These are phyloP conservation scores for Sandelia bainsii DNA, from an alignment of 2,797 vertebrate species.

Conservation along the genomic window DNA sequence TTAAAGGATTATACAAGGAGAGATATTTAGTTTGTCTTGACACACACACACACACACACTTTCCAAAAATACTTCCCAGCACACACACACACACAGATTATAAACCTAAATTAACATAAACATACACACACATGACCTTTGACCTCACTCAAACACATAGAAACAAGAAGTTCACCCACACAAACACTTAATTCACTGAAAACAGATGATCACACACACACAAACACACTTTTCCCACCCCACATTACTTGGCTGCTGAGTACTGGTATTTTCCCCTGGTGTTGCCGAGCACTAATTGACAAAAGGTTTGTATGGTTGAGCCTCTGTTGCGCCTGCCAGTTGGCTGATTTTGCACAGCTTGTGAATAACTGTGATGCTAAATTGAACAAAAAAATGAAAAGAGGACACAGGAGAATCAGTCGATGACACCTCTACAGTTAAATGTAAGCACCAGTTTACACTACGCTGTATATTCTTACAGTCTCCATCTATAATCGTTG, in stretches of 20 bases:
- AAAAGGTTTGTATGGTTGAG: constrained; percentile 62
- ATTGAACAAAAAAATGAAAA: constrained; percentile 21
- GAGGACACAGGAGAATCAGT: constrained; percentile 12
- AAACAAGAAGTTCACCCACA: constrained; percentile 8
- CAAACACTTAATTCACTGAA: constrained; percentile 19
- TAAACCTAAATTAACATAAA: constrained; percentile 21
- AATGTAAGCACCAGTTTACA: background rate
- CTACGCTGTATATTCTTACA: background rate
- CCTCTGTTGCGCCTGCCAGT: constrained; percentile 55
- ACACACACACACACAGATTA: constrained; percentile 4
- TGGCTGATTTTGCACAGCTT: constrained; percentile 57
- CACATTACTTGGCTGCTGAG: constrained; percentile 36
- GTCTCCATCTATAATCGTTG: background rate
- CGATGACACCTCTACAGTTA: constrained; percentile 21
- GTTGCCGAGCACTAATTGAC: constrained; percentile 62
- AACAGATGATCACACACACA: constrained; percentile 11
- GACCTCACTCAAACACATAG: constrained; percentile 29
- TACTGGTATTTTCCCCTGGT: constrained; percentile 48
- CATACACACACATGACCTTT: constrained; percentile 36
- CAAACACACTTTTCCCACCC: background rate
- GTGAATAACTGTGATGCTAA: constrained; percentile 38
- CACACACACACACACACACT: constrained; percentile 9
- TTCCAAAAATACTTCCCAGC: background rate
- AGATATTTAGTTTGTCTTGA: constrained; percentile 46
- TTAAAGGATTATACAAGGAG: constrained; percentile 54